phyloP scores from a whole-genome alignment of 2,797 vertebrate species.

The Sternotherus odoratus region DNA sequence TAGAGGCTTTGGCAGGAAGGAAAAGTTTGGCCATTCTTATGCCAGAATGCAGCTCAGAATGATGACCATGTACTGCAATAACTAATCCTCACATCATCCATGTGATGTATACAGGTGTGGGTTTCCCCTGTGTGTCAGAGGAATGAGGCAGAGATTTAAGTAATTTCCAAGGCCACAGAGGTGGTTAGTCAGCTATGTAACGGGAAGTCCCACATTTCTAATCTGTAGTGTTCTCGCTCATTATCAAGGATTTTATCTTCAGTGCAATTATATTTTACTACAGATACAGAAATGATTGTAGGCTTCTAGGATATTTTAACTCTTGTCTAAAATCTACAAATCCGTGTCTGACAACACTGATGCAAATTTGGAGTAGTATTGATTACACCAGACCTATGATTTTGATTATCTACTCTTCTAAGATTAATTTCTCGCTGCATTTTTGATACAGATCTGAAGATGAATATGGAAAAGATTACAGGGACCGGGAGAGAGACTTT shows the following conservation, averaged over 20 bases:
- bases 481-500: constrained; percentile 89
- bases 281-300: no score
- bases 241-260: not conserved
- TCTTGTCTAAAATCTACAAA: not conserved
- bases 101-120: not conserved
- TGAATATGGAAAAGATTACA: constrained; percentile 90
- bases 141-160: not conserved
- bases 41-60: constrained; percentile 2
- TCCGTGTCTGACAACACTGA: not conserved
- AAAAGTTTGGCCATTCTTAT: not conserved
- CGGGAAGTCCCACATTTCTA: not conserved
- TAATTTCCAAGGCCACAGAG: constrained; percentile 41
- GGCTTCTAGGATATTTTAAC: not conserved
- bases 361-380: constrained; percentile 21
- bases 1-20: not conserved
- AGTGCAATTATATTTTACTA: no score
- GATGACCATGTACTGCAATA: not conserved
- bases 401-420: constrained; percentile 55
- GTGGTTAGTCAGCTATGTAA: not conserved
- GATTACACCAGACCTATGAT: constrained; percentile 39
- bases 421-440: constrained; percentile 75
- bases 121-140: constrained; percentile 12
- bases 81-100: constrained; percentile 2
- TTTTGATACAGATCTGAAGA: constrained; percentile 87
- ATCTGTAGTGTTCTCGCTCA: constrained; percentile 22